Evolutionary conservation across 2,888 invertebrate species (phyloP).

Genomic region (Drepana falcataria): DNA sequence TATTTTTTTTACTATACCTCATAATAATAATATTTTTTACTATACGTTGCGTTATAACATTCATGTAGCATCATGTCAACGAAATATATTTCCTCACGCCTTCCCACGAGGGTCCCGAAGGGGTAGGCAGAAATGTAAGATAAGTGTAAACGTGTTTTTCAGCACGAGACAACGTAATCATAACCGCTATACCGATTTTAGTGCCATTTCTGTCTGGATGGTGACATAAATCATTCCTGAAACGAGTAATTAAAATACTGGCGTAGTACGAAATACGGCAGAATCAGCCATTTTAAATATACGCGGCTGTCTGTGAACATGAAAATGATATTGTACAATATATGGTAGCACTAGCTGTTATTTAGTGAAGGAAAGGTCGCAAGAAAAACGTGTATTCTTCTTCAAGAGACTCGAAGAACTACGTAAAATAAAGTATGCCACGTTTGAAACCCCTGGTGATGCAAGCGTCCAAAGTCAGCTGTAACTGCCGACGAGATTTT

Average conservation of each 20-base stretch:
- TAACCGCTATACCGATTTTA: slow-evolving; percentile 29
- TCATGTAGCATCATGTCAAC: no score
- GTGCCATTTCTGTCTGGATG: slow-evolving; percentile 46
- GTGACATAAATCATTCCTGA: slow-evolving; percentile 71
- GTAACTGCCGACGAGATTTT: no score
- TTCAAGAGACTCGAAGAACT: no score
- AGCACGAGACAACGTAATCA: not conserved
- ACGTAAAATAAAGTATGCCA: no score
- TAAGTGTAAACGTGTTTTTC: not conserved
- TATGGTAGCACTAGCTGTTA: no score
- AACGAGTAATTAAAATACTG: slow-evolving; percentile 78
- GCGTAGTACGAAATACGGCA: slow-evolving; percentile 41
- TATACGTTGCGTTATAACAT: no score
- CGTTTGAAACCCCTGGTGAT: no score
- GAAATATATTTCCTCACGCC: no score
- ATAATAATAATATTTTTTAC: no score
- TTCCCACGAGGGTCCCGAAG: no score
- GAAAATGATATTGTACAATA: slow-evolving; percentile 22
- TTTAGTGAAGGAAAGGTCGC: slow-evolving; percentile 13
- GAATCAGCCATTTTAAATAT: slow-evolving; percentile 68
- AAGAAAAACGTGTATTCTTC: not conserved
- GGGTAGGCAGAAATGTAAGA: not conserved
- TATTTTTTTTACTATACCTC: no score
- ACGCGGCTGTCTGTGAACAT: slow-evolving; percentile 34
- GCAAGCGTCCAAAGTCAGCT: no score